Evolutionary conservation across 2,797 vertebrate genomes (phyloP), one percentile per base, ranked within the genome.

Genomic region (Babyrousa celebensis): DNA sequence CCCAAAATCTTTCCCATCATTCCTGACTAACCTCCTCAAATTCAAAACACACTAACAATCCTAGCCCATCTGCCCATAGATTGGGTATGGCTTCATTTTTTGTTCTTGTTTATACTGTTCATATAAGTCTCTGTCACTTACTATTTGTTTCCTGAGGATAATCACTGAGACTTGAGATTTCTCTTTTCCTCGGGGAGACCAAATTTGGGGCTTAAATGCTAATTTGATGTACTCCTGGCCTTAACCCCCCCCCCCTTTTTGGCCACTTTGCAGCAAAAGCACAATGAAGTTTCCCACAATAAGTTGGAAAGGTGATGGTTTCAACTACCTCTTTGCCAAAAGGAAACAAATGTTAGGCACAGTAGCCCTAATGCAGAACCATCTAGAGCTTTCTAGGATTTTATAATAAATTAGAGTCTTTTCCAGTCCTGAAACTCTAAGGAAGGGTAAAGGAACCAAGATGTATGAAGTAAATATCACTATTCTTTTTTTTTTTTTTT

Each of bases 341-440:
- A 80, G 12, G 20, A 62, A 94, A 85, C 18, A 80, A 91, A 87
- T 77, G 78, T 70, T 78, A 87, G 67, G 70, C 29, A 40, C 2
- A 70, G 18, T 21, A 83, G 75, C 43, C 54, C 85, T 88, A 94
- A 89, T 25, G 32, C 7, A 72, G 68, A 96, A 78, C 18, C 25
- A 68, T 16, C 52, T 67, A 80, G 75, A 89, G n/a, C 52, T 54
- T 94, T 84, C 20, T 18, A 89, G 79, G 36, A 94, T 79, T 87
- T 86, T 95, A 77, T 67, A 29, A 88, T 72, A 97, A 87, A 17
- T 21, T 58, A 78, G 70, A 60, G 27, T 54, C 89, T 93, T 80
- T 75, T 89, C 68, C 43, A 92, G 62, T 54, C 40, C 82, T 95
- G 54, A 91, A 89, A 91, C 40, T 91, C 94, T 80, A 92, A 72